Evolutionary conservation across 2,888 invertebrate species (phyloP), one percentile per base, ranked within the genome.

Genomic region (Aphidoletes aphidimyza): DNA sequence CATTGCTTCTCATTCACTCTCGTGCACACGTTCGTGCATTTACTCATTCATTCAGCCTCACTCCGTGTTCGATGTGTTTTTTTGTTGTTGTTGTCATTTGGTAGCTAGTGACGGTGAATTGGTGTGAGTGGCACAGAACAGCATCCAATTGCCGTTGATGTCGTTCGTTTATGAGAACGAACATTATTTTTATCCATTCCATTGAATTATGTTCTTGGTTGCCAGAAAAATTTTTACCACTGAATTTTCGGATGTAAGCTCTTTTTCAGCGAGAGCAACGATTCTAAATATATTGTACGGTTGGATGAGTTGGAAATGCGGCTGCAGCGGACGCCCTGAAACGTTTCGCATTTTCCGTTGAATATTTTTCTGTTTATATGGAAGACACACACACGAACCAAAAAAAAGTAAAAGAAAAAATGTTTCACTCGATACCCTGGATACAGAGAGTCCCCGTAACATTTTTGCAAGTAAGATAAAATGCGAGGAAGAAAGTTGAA

Each of bases 131-230:
- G 22, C 54, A 54, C 22, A 69, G 69, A 26, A n/a, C 11, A 69
- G 69, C 69, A 69, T 69, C 69, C 81, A 81, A 81, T 81, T 81
- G 81, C 81, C n/a, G 81, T 36, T 81, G 37, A 81, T 81, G 81
- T 69, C 69, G 69, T 69, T 69, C 69, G 34, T 69, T 69, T 69
- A 81, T 81, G 81, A 37, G 81, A 81, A 81, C 37, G 81, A 81
- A 37, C 81, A 81, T 81, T 37, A 81, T 81, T 81, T 69, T 81
- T 37, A 81, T 81, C 81, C 81, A 81, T 81, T 81, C 81, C 81
- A 81, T 37, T 81, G 81, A 81, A 81, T 81, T 81, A 81, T 81
- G 37, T 37, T 81, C 37, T 81, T 81, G 81, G 81, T 81, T 81
- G 81, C 81, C 81, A 81, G 69, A 81, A 81, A n/a, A 9, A 9